phyloP scores from a whole-genome alignment of 2,113 vertebrate genomes.

The Cricetomys ansorgei region DNA sequence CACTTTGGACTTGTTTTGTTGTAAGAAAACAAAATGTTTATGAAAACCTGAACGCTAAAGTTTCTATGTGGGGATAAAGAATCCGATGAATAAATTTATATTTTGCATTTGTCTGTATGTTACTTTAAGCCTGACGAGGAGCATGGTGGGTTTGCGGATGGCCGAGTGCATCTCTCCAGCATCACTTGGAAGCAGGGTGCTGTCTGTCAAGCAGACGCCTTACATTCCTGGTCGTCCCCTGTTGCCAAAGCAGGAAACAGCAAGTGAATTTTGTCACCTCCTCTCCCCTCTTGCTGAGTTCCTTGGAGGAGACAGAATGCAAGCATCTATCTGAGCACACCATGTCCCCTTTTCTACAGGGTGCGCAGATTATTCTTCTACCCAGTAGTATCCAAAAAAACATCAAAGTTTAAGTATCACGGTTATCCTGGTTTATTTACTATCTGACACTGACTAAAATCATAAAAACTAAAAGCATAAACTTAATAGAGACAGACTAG shows the following conservation, averaged over 20 bases:
- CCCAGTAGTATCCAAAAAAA: not conserved
- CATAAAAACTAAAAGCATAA: not conserved
- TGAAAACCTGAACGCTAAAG: not conserved
- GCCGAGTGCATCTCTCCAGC: not conserved
- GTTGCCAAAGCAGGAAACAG: not conserved
- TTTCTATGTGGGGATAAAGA: slow-evolving; percentile 45
- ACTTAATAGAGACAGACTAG: not conserved
- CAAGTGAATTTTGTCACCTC: not conserved
- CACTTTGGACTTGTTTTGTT: slow-evolving; percentile 3
- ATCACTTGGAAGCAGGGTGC: not conserved
- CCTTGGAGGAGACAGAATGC: not conserved
- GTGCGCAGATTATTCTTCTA: not conserved
- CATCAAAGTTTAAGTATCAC: not conserved
- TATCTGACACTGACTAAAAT: slow-evolving; percentile 20
- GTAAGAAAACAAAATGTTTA: slow-evolving; percentile 31
- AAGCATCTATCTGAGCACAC: not conserved
- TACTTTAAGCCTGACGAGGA: slow-evolving; percentile 31
- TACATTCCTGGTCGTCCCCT: not conserved
- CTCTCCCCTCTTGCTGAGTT: not conserved
- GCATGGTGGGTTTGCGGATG: not conserved
- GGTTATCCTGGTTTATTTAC: not conserved
- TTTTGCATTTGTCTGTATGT: slow-evolving; percentile 55
- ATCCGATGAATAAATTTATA: slow-evolving; percentile 68
- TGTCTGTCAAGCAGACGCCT: not conserved
- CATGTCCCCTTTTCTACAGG: not conserved